These are phyloP conservation scores for Tiaroga cobitis DNA, from an alignment of 2,797 vertebrate genomes.

Conservation along the genomic window DNA sequence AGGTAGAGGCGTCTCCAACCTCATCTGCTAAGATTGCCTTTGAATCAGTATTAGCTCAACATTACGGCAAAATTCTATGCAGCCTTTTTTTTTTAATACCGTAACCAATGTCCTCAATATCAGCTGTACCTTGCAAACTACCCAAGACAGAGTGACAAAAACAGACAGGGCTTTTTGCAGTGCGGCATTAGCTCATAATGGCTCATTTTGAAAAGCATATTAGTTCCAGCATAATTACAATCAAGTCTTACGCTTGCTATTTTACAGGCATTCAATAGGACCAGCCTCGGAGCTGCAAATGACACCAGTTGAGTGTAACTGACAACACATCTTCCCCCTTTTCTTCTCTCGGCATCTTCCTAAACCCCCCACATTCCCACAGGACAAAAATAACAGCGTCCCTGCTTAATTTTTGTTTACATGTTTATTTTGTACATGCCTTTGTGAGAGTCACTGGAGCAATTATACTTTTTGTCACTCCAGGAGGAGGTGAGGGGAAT, in stretches of 20 bases:
- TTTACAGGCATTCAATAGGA: slow-evolving; percentile 80
- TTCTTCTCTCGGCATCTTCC: background rate
- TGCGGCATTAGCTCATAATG: slow-evolving; percentile 86
- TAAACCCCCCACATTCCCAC: slow-evolving; percentile 66
- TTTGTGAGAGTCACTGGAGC: slow-evolving; percentile 80
- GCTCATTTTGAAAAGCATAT: slow-evolving; percentile 87
- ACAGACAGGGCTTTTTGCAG: slow-evolving; percentile 81
- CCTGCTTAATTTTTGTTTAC: slow-evolving; percentile 76
- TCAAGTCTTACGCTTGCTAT: slow-evolving; percentile 80
- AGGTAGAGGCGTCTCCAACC: slow-evolving; percentile 60
- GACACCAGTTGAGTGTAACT: slow-evolving; percentile 84
- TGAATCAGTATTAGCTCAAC: slow-evolving; percentile 67
- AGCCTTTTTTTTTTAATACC: slow-evolving; percentile 67
- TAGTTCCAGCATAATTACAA: slow-evolving; percentile 89
- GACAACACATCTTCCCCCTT: slow-evolving; percentile 75
- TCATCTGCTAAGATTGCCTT: slow-evolving; percentile 68
- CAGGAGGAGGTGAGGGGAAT: slow-evolving; percentile 71
- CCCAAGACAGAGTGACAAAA: slow-evolving; percentile 79
- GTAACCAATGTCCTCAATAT: slow-evolving; percentile 80
- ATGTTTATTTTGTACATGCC: slow-evolving; percentile 81
- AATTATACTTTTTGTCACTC: slow-evolving; percentile 85
- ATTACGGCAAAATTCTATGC: slow-evolving; percentile 60
- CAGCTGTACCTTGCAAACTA: slow-evolving; percentile 79
- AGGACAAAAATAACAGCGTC: slow-evolving; percentile 80
- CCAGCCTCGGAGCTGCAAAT: slow-evolving; percentile 79